These are phyloP conservation scores for Ecdyonurus torrentis DNA, from an alignment of 2,888 invertebrate species.

Conservation along the genomic window DNA sequence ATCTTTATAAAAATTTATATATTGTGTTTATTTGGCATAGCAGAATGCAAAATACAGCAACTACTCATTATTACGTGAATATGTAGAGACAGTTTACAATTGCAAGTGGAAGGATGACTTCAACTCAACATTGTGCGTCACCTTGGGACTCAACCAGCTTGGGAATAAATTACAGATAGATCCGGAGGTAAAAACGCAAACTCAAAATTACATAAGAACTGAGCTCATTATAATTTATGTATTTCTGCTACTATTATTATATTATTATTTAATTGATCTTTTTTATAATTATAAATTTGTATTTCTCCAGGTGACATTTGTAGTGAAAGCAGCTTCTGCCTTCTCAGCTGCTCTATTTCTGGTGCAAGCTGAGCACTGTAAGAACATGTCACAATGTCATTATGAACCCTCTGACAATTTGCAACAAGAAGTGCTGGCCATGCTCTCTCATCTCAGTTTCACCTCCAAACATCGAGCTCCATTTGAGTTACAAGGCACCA, in stretches of 20 bases:
- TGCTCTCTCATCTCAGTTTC: constrained; percentile 16
- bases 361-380: constrained; percentile 14
- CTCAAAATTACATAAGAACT: too few species aligned
- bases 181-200: constrained; percentile 17
- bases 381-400: constrained; percentile 7
- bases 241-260: too few species aligned
- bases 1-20: too few species aligned
- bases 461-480: constrained; percentile 14
- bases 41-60: constrained; percentile 8
- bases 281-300: constrained; percentile 7
- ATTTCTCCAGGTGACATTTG: constrained; percentile 16
- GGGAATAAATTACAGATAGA: constrained; percentile 17
- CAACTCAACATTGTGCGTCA: constrained; percentile 12
- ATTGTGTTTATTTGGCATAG: background rate
- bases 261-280: background rate
- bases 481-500: constrained; percentile 16
- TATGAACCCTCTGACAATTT: constrained; percentile 6
- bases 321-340: constrained; percentile 22
- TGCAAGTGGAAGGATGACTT: constrained; percentile 16
- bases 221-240: too few species aligned
- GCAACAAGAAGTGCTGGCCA: constrained; percentile 14
- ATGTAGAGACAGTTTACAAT: constrained; percentile 17
- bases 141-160: constrained; percentile 14
- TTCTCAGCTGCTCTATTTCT: constrained; percentile 22
- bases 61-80: constrained; percentile 14